Conservation (phyloP, 2,113 vertebrate species). For the Dromiciops gliroides region DNA sequence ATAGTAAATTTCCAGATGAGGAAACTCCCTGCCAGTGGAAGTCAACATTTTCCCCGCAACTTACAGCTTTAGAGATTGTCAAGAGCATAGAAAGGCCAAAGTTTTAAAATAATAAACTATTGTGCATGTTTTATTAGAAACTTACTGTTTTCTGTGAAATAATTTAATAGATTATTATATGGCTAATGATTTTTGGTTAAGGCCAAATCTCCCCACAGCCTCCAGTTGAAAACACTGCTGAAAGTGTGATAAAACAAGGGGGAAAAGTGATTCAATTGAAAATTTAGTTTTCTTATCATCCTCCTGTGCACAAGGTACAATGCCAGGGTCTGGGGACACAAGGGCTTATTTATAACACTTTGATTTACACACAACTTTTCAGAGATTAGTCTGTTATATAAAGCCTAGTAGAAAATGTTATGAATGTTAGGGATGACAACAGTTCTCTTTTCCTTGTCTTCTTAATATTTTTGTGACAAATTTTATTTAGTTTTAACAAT, state of each 20-base stretch:
- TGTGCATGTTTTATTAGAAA: background rate
- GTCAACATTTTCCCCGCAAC: background rate
- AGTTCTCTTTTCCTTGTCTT: background rate
- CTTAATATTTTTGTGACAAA: background rate
- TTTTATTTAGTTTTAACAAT: background rate
- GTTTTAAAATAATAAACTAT: background rate
- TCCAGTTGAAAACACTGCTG: background rate
- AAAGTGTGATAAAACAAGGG: background rate
- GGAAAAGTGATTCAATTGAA: background rate
- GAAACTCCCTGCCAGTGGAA: background rate
- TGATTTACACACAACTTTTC: background rate
- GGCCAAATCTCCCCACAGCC: background rate
- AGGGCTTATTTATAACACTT: background rate
- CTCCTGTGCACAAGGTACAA: fast-evolving
- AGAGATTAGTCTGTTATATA: background rate
- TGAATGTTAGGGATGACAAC: background rate
- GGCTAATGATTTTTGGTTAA: background rate
- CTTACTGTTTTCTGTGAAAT: background rate
- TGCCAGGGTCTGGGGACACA: too few relatives aligned
- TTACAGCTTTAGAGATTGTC: background rate
- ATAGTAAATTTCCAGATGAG: background rate
- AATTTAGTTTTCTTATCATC: fast-evolving
- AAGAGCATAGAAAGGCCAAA: background rate
- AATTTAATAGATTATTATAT: background rate
- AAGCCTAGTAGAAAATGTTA: background rate